Conservation (phyloP, 1,140 invertebrate species). For the Solen grandis region DNA sequence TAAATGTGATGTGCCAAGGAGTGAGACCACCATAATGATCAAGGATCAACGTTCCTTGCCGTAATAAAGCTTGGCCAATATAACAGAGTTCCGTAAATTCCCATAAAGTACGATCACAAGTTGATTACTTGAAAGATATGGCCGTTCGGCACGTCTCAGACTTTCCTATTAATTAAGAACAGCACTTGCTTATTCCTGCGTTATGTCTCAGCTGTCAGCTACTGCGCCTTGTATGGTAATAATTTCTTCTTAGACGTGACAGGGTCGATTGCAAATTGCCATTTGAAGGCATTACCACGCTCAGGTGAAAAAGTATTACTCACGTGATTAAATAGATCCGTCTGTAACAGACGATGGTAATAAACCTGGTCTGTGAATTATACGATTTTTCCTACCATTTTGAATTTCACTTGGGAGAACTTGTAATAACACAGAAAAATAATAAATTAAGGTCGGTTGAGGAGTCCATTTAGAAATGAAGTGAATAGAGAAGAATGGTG, state of each 20-base stretch:
- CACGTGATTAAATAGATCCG: conserved; percentile 15
- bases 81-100: conserved; percentile 46
- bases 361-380: too few relatives aligned
- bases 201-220: conserved; percentile 37
- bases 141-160: conserved; percentile 39
- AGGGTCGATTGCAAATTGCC: conserved; percentile 7
- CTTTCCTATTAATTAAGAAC: conserved; percentile 43
- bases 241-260: conserved; percentile 53
- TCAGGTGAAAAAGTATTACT: conserved; percentile 28
- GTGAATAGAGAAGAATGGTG: too few relatives aligned
- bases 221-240: conserved; percentile 38
- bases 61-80: conserved; percentile 46
- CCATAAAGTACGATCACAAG: conserved; percentile 34
- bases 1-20: conserved; percentile 13
- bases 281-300: conserved; percentile 22
- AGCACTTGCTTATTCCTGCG: conserved; percentile 25
- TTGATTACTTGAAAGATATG: conserved; percentile 34
- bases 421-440: conserved; percentile 14
- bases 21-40: conserved; percentile 29
- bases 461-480: too few relatives aligned
- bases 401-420: conserved; percentile 8
- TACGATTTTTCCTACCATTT: too few relatives aligned
- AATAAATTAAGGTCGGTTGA: conserved; percentile 1
- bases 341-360: not conserved
- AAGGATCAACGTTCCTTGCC: conserved; percentile 16